Base-by-base conservation (phyloP, 2,888 invertebrate species). In the Hemaris fuciformis region DNA sequence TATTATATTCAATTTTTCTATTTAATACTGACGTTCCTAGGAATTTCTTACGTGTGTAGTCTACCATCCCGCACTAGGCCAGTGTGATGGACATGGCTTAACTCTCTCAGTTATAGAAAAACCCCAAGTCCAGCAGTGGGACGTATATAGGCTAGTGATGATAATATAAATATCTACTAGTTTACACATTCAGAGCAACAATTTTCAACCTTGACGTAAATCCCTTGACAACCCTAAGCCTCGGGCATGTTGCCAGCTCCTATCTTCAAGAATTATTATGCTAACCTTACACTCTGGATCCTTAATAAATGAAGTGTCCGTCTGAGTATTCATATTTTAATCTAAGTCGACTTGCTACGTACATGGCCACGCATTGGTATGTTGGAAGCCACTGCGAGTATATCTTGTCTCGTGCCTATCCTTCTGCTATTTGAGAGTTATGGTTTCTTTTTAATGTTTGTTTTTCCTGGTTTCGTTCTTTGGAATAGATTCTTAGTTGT, bases 261-360 rank as follows among this genome's bases (percentile, higher is more conserved):
- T 60, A 53, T 60, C 60, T 48, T 53, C 60, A 53, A 60, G 60
- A 60, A 60, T 60, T 60, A 60, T 67, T 72, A 75, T 68, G 67
- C 63, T 67, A 57, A 66, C 64, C 69, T 65, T 67, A 65, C 64
- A 68, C 64, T 62, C 64, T 66, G 63, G 59, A 31, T 62, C 27
- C 62, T 67, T 67, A 69, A 66, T 60, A 60, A 53, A 60, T 60
- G 60, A 60, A 53, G 48, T 41, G 38, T 60, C 48, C 41, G 41
- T 48, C 41, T 13, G 48, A 20, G 18, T 38, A 15, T 41, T 60
- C 60, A 60, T 60, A 60, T 48, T 53, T 60, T 41, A 60, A 10
- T 41, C 48, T 48, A 41, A 27, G 48, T 53, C 53, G 53, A 53
- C 27, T 53, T 27, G 53, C n/a, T 27, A 27, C 18, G 27, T 53